Percentiles rank a stretch among this genome's conserved stretches.
These are phyloP conservation scores for Macrobrachium rosenbergii DNA, from an alignment of 1,140 invertebrate species.

Conservation along the genomic window DNA sequence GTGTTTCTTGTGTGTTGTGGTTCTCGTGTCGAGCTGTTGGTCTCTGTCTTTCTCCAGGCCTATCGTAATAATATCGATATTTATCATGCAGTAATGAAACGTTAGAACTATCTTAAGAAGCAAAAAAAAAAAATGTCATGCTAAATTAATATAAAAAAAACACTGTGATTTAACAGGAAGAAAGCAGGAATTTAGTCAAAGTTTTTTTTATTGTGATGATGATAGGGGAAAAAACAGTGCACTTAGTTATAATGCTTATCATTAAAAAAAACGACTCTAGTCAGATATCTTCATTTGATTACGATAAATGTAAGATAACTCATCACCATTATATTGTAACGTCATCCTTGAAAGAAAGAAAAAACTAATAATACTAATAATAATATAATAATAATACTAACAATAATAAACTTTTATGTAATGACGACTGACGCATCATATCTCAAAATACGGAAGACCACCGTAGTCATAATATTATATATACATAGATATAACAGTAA, in stretches of 20 bases:
- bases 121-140: conserved; percentile 44
- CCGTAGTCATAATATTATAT: no score
- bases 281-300: conserved; percentile 48
- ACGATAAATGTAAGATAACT: conserved; percentile 36
- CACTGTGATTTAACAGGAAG: conserved; percentile 47
- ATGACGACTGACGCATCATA: no score
- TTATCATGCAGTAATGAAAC: conserved; percentile 37
- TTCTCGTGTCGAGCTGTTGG: conserved; percentile 32
- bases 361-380: no score
- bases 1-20: conserved; percentile 51
- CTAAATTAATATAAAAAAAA: conserved; percentile 31
- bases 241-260: conserved; percentile 41
- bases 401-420: no score
- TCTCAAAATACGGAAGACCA: no score
- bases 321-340: conserved; percentile 36
- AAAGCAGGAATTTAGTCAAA: conserved; percentile 34
- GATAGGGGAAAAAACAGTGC: conserved; percentile 55
- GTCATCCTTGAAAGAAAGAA: no score
- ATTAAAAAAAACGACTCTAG: conserved; percentile 37
- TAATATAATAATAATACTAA: no score
- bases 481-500: no score
- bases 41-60: conserved; percentile 21
- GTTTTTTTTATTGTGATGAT: conserved; percentile 38
- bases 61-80: conserved; percentile 16
- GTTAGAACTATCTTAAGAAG: conserved; percentile 57